These are phyloP conservation scores for Macaria liturata DNA, from an alignment of 2,888 invertebrate genomes.

Conservation along the genomic window DNA sequence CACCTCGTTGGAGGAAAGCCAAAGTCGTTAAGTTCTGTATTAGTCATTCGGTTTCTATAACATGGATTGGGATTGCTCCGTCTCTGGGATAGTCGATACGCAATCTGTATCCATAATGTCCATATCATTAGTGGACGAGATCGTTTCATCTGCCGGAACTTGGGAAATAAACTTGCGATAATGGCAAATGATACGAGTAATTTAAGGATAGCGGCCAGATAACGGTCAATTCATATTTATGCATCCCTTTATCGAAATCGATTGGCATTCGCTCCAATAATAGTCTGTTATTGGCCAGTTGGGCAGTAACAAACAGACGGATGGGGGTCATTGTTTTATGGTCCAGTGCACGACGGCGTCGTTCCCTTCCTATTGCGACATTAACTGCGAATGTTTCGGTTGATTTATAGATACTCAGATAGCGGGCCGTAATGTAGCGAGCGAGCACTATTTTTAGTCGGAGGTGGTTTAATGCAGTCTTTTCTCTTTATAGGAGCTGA, in stretches of 20 bases:
- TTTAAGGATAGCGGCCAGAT: conserved; percentile 7
- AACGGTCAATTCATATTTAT: conserved; percentile 21
- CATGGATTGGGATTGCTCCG: conserved; percentile 22
- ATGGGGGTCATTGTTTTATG: conserved; percentile 40
- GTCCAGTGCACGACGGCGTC: conserved; percentile 34
- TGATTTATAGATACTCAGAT: conserved; percentile 36
- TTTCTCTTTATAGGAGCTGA: conserved; percentile 87
- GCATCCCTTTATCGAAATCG: conserved; percentile 18
- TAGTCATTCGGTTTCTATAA: conserved; percentile 26
- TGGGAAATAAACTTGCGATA: conserved; percentile 7
- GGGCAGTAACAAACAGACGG: conserved; percentile 31
- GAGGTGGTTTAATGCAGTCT: conserved; percentile 22
- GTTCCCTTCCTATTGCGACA: conserved; percentile 39
- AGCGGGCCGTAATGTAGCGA: conserved; percentile 22
- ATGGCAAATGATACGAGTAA: conserved; percentile 3
- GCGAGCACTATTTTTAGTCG: conserved; percentile 22
- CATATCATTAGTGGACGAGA: conserved; percentile 8
- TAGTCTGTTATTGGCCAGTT: conserved; percentile 22
- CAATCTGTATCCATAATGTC: conserved; percentile 11
- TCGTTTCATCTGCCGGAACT: conserved; percentile 11
- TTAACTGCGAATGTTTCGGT: conserved; percentile 36
- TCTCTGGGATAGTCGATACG: conserved; percentile 10
- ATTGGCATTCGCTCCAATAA: conserved; percentile 14
- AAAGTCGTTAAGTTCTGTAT: conserved; percentile 28
- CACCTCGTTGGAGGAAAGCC: conserved; percentile 32